Evolutionary conservation across 2,797 vertebrate genomes (phyloP).

Genomic region (Fundulus diaphanus): DNA sequence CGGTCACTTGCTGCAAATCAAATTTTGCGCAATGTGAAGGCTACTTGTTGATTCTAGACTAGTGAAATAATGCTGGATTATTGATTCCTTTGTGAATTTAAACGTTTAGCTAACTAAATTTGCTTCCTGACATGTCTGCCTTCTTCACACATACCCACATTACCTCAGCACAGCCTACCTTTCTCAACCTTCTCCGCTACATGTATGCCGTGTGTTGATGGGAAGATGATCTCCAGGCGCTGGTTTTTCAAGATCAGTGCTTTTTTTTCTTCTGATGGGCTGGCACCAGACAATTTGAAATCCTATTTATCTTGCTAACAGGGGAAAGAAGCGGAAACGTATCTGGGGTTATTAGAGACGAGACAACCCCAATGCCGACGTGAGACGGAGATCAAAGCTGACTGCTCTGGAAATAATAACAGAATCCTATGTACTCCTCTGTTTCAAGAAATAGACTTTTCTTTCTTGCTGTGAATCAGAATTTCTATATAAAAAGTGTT

Average conservation of each 20-base stretch:
- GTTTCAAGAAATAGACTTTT: slow-evolving; percentile 47
- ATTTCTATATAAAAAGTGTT: slow-evolving; percentile 33
- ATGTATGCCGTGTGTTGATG: slow-evolving; percentile 66
- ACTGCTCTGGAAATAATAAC: slow-evolving; percentile 71
- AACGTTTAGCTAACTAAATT: slow-evolving; percentile 4
- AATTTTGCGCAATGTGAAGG: not conserved
- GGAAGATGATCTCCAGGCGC: slow-evolving; percentile 71
- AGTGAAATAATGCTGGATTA: not conserved
- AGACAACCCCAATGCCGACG: slow-evolving; percentile 69
- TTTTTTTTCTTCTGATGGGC: slow-evolving; percentile 65
- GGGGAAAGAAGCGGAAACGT: slow-evolving; percentile 66
- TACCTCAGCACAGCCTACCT: slow-evolving; percentile 50
- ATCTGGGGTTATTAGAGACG: slow-evolving; percentile 71
- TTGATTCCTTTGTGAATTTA: slow-evolving; percentile 1
- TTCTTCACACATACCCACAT: slow-evolving; percentile 16
- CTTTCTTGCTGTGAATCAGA: slow-evolving; percentile 41
- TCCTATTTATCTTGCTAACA: slow-evolving; percentile 74
- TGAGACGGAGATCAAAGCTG: slow-evolving; percentile 72
- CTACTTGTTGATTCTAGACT: not conserved
- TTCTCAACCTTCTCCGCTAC: slow-evolving; percentile 62
- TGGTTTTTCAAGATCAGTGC: slow-evolving; percentile 71
- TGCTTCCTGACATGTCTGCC: slow-evolving; percentile 2
- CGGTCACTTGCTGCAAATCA: not conserved
- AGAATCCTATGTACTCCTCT: slow-evolving; percentile 56
- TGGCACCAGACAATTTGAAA: slow-evolving; percentile 74